Evolutionary conservation across 2,113 vertebrate species (phyloP), one percentile per base, ranked within the genome.

Genomic region (Chaetops frenatus): DNA sequence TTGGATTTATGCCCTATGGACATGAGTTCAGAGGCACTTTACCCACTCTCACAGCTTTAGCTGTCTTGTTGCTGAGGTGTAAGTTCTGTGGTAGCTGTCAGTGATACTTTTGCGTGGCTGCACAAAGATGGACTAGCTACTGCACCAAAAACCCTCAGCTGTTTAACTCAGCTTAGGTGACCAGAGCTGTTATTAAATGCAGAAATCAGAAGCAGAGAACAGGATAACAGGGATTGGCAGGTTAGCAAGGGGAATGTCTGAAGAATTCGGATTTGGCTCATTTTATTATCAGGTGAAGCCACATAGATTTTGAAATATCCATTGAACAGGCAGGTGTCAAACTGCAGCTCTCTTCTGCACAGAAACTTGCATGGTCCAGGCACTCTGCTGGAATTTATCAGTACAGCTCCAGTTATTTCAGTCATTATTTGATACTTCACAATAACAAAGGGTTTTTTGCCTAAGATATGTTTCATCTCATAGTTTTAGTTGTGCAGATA

Each of bases 1-100:
- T 89, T 90, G 60, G 71, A 82, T 94, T 90, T 88, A 86, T 83
- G 86, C 80, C 82, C 71, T 81, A 78, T 93, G 91, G 91, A 83
- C 33, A 81, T 81, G 72, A 88, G 80, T 88, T 94, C 69, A 67
- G 83, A 78, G 44, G n/a, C 44, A 42, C n/a, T 94, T 70, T 27
- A 81, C 72, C 53, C 5, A 0, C 36, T 88, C 35, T 62, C 60
- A 47, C 0, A 1, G 56, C 31, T 78, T 54, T 42, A 67, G 76
- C 1, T 73, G 71, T 27, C 78, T 29, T 23, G 24, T 9, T 62
- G 47, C 66, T 71, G 70, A 79, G 48, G 44, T 24, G 7, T 7
- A 58, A 56, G 36, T 33, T 28, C 40, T 33, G n/a, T 2, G 5
- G 53, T 22, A 48, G 29, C 23, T 85, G 23, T 10, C 1, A 0